These are phyloP conservation scores for Archivesica marissinica DNA, from an alignment of 1,140 invertebrate genomes.

Conservation along the genomic window DNA sequence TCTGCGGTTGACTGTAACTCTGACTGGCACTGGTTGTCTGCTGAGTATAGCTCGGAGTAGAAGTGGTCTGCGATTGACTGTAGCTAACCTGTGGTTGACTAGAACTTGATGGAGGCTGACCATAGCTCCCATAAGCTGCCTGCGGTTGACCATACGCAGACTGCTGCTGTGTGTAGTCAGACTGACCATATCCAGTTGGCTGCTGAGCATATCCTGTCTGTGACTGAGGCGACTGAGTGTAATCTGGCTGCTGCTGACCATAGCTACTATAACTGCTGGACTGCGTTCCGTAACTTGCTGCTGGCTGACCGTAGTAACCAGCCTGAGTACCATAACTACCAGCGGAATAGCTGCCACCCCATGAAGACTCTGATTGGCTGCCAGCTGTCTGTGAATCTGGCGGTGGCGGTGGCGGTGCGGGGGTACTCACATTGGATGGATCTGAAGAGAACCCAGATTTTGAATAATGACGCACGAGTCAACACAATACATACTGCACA, in stretches of 20 bases:
- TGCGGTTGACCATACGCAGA: slow-evolving; percentile 6
- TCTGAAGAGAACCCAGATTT: too few species aligned
- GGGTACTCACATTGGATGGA: background rate
- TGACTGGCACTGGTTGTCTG: background rate
- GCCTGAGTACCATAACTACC: slow-evolving; percentile 34
- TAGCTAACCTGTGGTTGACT: background rate
- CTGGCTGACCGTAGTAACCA: slow-evolving; percentile 1
- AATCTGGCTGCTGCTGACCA: background rate
- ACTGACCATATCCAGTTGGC: background rate
- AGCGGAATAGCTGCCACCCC: slow-evolving; percentile 24
- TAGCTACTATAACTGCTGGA: background rate
- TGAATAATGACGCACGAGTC: too few species aligned
- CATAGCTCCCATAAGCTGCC: background rate
- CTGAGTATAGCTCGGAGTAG: background rate
- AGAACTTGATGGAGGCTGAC: background rate
- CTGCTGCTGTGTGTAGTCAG: background rate
- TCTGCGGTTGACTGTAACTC: slow-evolving; percentile 8
- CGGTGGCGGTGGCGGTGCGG: slow-evolving; percentile 7
- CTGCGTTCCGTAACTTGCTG: background rate
- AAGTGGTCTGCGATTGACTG: background rate
- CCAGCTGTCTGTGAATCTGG: background rate
- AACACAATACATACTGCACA: too few species aligned
- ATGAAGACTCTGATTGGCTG: background rate
- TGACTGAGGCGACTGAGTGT: background rate
- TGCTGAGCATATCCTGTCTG: background rate